Percentiles rank a stretch among this genome's conserved stretches.
Evolutionary conservation across 2,113 vertebrate species (phyloP).

Genomic region (Poeciliopsis prolifica): DNA sequence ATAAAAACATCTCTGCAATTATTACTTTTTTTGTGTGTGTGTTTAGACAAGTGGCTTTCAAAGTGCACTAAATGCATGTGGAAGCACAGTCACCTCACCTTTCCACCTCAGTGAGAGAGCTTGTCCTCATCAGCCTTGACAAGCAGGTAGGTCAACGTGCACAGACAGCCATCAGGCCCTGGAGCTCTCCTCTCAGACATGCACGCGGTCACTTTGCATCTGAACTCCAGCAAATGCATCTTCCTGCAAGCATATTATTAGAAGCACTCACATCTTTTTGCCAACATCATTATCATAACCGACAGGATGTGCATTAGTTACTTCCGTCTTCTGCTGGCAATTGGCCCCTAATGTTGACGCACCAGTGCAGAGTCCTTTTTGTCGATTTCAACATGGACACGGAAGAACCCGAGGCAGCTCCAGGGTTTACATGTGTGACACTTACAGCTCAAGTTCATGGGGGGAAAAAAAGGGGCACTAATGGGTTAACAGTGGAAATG

Average conservation of each 20-base stretch:
- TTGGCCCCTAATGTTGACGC: conserved; percentile 63
- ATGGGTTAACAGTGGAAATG: conserved; percentile 82
- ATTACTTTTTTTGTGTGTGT: neutral
- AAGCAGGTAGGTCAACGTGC: conserved; percentile 70
- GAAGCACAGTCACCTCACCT: conserved; percentile 60
- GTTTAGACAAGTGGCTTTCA: conserved; percentile 1
- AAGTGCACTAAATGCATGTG: conserved; percentile 23
- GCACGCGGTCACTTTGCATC: conserved; percentile 64
- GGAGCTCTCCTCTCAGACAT: conserved; percentile 55
- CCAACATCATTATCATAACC: conserved; percentile 65
- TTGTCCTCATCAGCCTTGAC: conserved; percentile 62
- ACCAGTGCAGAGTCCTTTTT: conserved; percentile 50
- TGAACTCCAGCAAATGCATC: conserved; percentile 62
- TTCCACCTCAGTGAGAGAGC: conserved; percentile 63
- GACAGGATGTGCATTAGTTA: conserved; percentile 77
- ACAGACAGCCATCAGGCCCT: conserved; percentile 70
- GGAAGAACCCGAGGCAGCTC: conserved; percentile 58
- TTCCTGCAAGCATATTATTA: conserved; percentile 70
- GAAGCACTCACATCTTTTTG: conserved; percentile 69
- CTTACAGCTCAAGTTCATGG: conserved; percentile 74
- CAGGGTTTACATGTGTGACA: conserved; percentile 70
- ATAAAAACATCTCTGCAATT: neutral
- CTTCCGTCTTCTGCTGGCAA: conserved; percentile 44
- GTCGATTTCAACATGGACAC: conserved; percentile 37
- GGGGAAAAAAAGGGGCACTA: conserved; percentile 66